These are phyloP conservation scores for Anarrhichthys ocellatus DNA, from an alignment of 2,113 vertebrate species.

Conservation along the genomic window DNA sequence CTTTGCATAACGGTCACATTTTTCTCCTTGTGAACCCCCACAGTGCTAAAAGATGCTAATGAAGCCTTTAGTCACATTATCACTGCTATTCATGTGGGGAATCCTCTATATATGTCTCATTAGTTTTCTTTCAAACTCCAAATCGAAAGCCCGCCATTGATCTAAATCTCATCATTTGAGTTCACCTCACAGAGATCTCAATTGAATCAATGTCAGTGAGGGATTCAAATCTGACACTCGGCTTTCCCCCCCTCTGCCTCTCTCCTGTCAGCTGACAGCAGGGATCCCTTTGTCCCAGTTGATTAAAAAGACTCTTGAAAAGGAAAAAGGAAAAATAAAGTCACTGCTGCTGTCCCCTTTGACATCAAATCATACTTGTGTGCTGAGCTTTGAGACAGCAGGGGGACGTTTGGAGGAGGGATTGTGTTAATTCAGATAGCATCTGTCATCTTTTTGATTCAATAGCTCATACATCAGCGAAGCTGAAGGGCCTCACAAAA, in stretches of 20 bases:
- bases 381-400: slow-evolving; percentile 25
- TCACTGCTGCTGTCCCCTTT: slow-evolving; percentile 23
- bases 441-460: slow-evolving; percentile 65
- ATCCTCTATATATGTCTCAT: slow-evolving; percentile 20
- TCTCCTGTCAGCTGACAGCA: slow-evolving; percentile 40
- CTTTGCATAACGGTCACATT: slow-evolving; percentile 13
- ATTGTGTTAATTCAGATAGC: slow-evolving; percentile 56
- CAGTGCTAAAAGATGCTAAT: slow-evolving; percentile 15
- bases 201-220: slow-evolving; percentile 62
- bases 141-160: slow-evolving; percentile 30
- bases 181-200: slow-evolving; percentile 45
- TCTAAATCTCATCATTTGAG: slow-evolving; percentile 38
- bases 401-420: background rate
- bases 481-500: slow-evolving; percentile 30
- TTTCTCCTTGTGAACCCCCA: slow-evolving; percentile 4
- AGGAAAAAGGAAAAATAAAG: background rate
- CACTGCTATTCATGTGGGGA: slow-evolving; percentile 11
- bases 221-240: slow-evolving; percentile 46
- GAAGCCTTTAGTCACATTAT: slow-evolving; percentile 13
- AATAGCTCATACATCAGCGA: slow-evolving; percentile 36
- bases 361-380: slow-evolving; percentile 35
- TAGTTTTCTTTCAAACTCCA: slow-evolving; percentile 25
- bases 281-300: slow-evolving; percentile 41
- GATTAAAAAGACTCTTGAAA: slow-evolving; percentile 63
- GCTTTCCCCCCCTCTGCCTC: background rate